These are phyloP conservation scores for Limnephilus marmoratus DNA, from an alignment of 2,888 invertebrate species.

Conservation along the genomic window DNA sequence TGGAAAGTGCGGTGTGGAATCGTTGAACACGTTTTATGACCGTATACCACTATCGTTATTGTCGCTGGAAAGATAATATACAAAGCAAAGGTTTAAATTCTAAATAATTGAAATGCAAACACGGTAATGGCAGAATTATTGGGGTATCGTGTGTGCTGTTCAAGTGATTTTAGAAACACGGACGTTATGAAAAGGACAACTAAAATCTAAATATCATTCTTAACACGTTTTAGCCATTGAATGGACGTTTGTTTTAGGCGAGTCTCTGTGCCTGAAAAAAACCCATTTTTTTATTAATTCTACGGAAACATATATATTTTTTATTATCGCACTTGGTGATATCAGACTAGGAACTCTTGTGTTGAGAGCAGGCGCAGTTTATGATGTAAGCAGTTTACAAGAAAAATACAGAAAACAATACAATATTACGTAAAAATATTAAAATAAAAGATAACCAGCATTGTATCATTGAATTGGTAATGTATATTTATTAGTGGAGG, in stretches of 20 bases:
- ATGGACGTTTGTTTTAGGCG: neutral
- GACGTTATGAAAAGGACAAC: neutral
- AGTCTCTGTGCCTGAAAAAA: too few relatives aligned
- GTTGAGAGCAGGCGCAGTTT: too few relatives aligned
- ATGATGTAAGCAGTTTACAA: too few relatives aligned
- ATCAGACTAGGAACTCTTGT: too few relatives aligned
- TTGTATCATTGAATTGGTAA: too few relatives aligned
- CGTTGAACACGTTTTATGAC: slow-evolving; percentile 16
- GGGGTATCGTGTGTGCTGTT: neutral
- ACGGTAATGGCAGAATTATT: neutral
- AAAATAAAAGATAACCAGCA: too few relatives aligned
- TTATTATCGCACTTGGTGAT: too few relatives aligned
- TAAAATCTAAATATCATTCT: neutral
- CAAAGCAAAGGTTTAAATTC: neutral
- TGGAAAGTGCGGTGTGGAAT: neutral
- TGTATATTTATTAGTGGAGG: too few relatives aligned
- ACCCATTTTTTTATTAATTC: too few relatives aligned
- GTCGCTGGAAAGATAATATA: neutral
- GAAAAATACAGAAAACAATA: too few relatives aligned
- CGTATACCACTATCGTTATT: slow-evolving; percentile 17
- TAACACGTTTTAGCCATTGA: neutral
- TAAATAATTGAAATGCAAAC: slow-evolving; percentile 2
- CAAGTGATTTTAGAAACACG: neutral
- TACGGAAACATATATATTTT: too few relatives aligned
- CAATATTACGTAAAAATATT: too few relatives aligned